Percentiles rank a stretch among this genome's conserved stretches.
Conservation (phyloP, 2,113 vertebrate species). For the Nanger granti region DNA sequence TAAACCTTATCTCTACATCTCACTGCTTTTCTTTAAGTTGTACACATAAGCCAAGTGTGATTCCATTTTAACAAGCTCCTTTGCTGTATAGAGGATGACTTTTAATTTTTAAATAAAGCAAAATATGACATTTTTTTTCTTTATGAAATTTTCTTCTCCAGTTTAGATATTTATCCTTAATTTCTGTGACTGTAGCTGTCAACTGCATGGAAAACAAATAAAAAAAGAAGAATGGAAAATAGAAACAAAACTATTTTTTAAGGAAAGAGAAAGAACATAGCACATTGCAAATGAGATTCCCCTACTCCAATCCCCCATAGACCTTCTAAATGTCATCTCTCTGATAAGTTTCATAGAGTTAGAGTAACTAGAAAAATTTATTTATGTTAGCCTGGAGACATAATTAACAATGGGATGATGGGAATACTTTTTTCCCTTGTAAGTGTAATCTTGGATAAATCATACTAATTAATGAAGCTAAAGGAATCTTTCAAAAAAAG, state of each 20-base stretch:
- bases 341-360: neutral
- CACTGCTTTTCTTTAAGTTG: neutral
- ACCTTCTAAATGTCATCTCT: neutral
- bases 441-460: slow-evolving; percentile 42
- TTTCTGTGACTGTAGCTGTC: neutral
- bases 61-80: slow-evolving; percentile 36
- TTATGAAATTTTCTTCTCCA: neutral
- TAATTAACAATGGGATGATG: slow-evolving; percentile 58
- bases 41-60: neutral
- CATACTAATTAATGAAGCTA: slow-evolving; percentile 46
- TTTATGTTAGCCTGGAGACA: slow-evolving; percentile 55
- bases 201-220: neutral
- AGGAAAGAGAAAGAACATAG: neutral
- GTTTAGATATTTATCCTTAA: neutral
- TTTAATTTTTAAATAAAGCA: neutral
- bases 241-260: neutral
- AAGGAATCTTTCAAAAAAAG: slow-evolving; percentile 39
- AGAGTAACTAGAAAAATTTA: slow-evolving; percentile 16
- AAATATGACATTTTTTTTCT: slow-evolving; percentile 7
- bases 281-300: neutral
- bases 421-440: slow-evolving; percentile 29
- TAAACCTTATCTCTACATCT: neutral
- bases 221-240: neutral
- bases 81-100: neutral
- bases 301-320: neutral